phyloP scores from a whole-genome alignment of 2,113 vertebrate species.

The Ranitomeya variabilis region DNA sequence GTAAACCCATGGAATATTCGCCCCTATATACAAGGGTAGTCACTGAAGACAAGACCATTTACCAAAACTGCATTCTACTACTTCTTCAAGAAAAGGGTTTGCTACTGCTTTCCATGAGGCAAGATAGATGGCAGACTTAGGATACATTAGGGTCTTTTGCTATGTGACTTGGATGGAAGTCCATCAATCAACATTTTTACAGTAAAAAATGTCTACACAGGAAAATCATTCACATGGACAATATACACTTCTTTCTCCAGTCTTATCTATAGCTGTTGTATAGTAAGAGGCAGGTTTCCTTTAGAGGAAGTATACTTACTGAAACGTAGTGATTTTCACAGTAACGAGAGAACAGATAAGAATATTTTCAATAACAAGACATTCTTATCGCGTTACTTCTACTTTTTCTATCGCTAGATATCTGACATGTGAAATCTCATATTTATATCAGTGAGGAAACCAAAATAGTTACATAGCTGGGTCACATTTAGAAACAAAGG shows the following conservation, averaged over 20 bases:
- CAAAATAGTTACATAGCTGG: conserved; percentile 43
- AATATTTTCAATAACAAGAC: conserved; percentile 13
- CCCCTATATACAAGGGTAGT: background rate
- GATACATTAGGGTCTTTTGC: background rate
- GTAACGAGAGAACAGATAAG: conserved; percentile 10
- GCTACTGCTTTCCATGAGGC: background rate
- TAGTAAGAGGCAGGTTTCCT: background rate
- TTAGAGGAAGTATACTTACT: conserved; percentile 1
- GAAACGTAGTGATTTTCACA: conserved; percentile 4
- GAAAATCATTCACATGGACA: background rate
- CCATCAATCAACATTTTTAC: background rate
- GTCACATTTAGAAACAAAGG: conserved; percentile 8
- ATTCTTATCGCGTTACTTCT: background rate
- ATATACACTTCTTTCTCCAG: background rate
- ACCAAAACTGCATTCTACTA: too few relatives aligned
- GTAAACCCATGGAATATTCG: too few relatives aligned
- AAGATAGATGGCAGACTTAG: background rate
- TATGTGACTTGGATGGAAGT: background rate
- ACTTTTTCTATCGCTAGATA: conserved; percentile 32
- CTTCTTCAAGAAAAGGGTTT: too few relatives aligned
- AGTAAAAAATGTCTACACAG: background rate
- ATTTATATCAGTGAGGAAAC: conserved; percentile 20
- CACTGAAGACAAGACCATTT: too few relatives aligned
- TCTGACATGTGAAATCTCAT: conserved; percentile 35
- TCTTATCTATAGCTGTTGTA: background rate